Conservation (phyloP, 2,797 vertebrate genomes). For the Myotis vivesi region DNA sequence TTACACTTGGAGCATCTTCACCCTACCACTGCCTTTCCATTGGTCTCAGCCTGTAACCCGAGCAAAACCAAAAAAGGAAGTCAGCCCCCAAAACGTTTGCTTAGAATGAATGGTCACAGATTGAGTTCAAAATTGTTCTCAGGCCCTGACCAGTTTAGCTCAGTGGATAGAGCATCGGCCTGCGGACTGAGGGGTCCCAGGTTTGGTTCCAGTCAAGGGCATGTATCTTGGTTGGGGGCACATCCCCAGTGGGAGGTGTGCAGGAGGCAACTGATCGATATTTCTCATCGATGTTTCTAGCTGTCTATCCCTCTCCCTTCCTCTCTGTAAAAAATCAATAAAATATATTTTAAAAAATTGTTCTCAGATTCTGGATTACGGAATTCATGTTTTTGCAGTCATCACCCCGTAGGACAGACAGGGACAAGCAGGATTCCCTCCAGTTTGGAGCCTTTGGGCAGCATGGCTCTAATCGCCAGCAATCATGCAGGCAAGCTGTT, state of each 20-base stretch:
- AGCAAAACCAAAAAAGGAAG: background rate
- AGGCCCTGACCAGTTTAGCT: no score
- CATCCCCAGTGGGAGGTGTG: no score
- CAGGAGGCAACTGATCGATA: no score
- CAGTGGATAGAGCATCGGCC: no score
- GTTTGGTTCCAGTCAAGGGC: no score
- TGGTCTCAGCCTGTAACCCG: background rate
- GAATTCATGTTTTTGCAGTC: background rate
- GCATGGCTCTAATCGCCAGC: background rate
- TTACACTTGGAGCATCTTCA: background rate
- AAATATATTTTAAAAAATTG: background rate
- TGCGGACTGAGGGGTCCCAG: no score
- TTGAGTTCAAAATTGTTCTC: constrained; percentile 10
- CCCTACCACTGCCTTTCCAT: background rate
- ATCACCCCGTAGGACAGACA: background rate
- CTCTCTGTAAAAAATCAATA: no score
- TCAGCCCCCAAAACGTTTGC: background rate
- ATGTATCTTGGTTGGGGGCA: no score
- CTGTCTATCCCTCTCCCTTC: no score
- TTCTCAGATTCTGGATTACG: background rate
- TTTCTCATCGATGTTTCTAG: no score
- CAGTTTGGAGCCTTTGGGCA: background rate
- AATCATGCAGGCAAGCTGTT: background rate
- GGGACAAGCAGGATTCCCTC: background rate
- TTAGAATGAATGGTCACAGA: background rate